Percentiles rank a stretch among this genome's conserved stretches.
Evolutionary conservation across 1,140 invertebrate species (phyloP).

Genomic region (Drosophila pseudoananassae): DNA sequence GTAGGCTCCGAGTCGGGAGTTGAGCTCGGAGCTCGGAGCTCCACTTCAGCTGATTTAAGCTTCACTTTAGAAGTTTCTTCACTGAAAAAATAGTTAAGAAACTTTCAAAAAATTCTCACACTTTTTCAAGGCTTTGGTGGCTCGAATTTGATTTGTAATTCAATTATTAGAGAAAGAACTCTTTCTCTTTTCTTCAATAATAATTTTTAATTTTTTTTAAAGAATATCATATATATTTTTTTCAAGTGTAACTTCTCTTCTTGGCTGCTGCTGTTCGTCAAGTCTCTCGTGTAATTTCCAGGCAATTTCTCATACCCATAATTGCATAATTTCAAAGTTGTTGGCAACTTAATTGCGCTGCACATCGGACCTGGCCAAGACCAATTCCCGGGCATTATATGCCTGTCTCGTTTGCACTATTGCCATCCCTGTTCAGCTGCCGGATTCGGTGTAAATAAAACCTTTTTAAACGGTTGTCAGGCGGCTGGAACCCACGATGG

Average conservation of each 20-base stretch:
- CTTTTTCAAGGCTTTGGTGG: too few relatives aligned
- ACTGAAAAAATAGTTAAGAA: constrained; percentile 3
- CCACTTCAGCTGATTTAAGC: constrained; percentile 18
- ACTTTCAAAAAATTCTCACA: neutral
- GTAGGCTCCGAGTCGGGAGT: constrained; percentile 49
- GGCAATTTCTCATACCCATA: constrained; percentile 83
- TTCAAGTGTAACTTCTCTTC: neutral
- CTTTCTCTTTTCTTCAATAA: too few relatives aligned
- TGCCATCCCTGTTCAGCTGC: constrained; percentile 4
- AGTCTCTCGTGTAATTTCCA: constrained; percentile 80
- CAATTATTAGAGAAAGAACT: too few relatives aligned
- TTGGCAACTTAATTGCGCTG: constrained; percentile 83
- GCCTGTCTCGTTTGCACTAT: constrained; percentile 9
- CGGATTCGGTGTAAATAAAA: constrained; percentile 80
- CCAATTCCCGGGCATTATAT: constrained; percentile 18
- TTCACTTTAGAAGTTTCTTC: constrained; percentile 5
- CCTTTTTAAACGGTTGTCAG: constrained; percentile 82
- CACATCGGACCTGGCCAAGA: constrained; percentile 59
- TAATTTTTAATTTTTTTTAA: too few relatives aligned
- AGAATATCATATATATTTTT: neutral
- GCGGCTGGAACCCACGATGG: constrained; percentile 50
- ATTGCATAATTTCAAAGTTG: constrained; percentile 84
- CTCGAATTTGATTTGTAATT: too few relatives aligned
- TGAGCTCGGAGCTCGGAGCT: constrained; percentile 32
- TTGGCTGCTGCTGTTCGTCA: constrained; percentile 68